Evolutionary conservation across 1,140 invertebrate genomes (phyloP), one percentile per base, ranked within the genome.

Genomic region (Drosophila bifasciata): DNA sequence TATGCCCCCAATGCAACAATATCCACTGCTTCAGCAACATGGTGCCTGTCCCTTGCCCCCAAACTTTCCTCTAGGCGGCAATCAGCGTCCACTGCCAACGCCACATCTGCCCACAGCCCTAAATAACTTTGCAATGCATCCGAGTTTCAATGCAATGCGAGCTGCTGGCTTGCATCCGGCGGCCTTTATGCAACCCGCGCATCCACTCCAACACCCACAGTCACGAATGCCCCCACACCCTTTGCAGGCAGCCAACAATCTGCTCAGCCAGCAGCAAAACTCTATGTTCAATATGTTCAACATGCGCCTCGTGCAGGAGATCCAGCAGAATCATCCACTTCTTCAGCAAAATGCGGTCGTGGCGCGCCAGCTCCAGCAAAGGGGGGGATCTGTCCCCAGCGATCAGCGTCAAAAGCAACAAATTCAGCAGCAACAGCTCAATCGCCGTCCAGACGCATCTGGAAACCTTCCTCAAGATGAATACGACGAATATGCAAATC

Each of bases 401-500:
- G 79, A 83, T 40, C 80, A 49, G 50, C 62, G 71, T 8, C 46
- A 61, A 16, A 80, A 72, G 45, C 62, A 59, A 9, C 81, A 75
- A 17, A 48, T 72, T n/a, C 77, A 60, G 0, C 70, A 63, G 7
- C 76, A 74, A 15, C 78, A 75, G n/a, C 84, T 25, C 2, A 28
- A 56, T 13, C 55, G 75, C 32, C 46, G 55, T 64, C 66, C 66
- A 23, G 83, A 91, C 9, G 79, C 81, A 3, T 81, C 80, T 48
- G 90, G 91, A 5, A 91, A 91, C 48, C 67, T 91, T 17, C 81
- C 89, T 1, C 68, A 76, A 11, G 75, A 90, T n/a, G 90, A 90
- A 40, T 91, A 78, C 52, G 97, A 98, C 91, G 96, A 97, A 79
- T 98, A 97, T 90, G 95, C 95, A 5, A 97, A 97, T 19, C 92